Evolutionary conservation across 2,113 vertebrate genomes (phyloP).

Genomic region (Myocastor coypus): DNA sequence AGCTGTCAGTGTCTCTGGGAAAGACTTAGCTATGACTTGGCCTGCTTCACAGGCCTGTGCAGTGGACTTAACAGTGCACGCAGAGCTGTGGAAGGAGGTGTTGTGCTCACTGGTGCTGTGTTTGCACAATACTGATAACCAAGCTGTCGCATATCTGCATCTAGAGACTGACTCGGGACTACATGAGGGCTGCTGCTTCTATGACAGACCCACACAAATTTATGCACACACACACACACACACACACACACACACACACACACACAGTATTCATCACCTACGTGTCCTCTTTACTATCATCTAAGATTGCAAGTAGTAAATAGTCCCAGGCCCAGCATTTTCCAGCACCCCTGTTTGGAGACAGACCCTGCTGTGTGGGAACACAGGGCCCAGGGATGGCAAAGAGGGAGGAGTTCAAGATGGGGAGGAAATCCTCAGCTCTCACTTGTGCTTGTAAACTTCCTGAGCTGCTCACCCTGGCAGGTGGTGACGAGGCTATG

Average conservation of each 20-base stretch:
- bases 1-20: constrained; percentile 13
- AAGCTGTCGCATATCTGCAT: neutral
- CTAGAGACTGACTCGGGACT: neutral
- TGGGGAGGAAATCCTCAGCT: neutral
- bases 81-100: neutral
- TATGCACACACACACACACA: neutral
- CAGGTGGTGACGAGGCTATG: neutral
- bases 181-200: neutral
- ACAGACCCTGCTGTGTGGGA: neutral
- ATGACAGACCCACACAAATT: neutral
- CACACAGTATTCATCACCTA: neutral
- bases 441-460: neutral
- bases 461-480: neutral
- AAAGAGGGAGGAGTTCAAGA: constrained; percentile 28
- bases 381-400: neutral
- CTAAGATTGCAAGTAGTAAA: neutral
- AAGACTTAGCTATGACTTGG: neutral
- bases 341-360: neutral
- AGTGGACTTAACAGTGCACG: neutral
- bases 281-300: neutral
- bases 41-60: neutral
- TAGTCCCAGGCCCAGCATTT: neutral
- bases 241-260: neutral
- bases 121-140: neutral
- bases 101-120: neutral